phyloP scores from a whole-genome alignment of 2,888 invertebrate species.

The Allygus modestus region DNA sequence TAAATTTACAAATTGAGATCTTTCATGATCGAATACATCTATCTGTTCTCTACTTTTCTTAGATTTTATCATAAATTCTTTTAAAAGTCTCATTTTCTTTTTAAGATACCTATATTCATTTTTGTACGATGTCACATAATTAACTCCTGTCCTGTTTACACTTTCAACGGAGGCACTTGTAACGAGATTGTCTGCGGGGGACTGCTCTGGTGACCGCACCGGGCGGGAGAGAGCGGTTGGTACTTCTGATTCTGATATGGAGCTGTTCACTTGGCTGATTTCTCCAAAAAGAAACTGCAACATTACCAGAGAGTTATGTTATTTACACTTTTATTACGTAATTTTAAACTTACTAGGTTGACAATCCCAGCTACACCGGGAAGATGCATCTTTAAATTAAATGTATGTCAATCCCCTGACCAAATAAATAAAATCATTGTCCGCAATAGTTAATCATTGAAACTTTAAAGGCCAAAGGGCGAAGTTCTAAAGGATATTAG shows the following conservation, averaged over 20 bases:
- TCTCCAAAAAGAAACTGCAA: slow-evolving; percentile 35
- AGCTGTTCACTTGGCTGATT: background rate
- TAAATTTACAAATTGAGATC: slow-evolving; percentile 17
- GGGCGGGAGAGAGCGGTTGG: background rate
- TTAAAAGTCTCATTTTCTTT: slow-evolving; percentile 13
- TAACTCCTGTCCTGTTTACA: slow-evolving; percentile 34
- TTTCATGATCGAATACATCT: background rate
- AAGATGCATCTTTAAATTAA: no score
- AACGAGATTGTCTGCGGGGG: background rate
- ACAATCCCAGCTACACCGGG: no score
- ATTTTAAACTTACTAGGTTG: no score
- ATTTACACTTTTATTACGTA: no score
- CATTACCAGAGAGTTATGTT: background rate
- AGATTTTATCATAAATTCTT: slow-evolving; percentile 26
- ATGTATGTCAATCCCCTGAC: no score
- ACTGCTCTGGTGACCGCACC: background rate
- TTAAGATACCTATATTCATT: background rate
- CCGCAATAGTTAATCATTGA: no score
- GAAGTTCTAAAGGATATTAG: no score
- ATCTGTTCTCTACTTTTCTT: background rate
- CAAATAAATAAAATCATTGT: no score
- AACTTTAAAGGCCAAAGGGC: no score
- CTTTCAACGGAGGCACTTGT: slow-evolving; percentile 14
- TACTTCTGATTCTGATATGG: background rate
- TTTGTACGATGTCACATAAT: background rate